Percentiles rank a stretch among this genome's conserved stretches.
Evolutionary conservation across 2,888 invertebrate species (phyloP).

Genomic region (Lottia scabra): DNA sequence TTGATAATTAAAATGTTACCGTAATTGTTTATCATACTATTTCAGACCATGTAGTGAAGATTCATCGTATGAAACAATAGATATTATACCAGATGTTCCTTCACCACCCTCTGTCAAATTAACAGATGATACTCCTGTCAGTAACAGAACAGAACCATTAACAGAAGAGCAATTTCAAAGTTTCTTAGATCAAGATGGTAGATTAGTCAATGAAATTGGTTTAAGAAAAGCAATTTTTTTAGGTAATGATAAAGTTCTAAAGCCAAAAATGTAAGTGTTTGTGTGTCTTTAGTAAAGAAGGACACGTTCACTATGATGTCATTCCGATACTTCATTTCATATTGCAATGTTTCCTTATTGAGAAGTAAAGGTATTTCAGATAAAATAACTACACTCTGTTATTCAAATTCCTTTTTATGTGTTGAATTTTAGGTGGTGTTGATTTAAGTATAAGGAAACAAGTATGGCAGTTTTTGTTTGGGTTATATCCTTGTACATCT

Average conservation of each 20-base stretch:
- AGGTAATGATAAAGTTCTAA: slow-evolving; percentile 37
- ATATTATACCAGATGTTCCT: slow-evolving; percentile 25
- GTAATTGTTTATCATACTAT: not conserved
- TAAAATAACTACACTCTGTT: not conserved
- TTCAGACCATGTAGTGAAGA: slow-evolving; percentile 43
- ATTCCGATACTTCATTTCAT: too few species aligned
- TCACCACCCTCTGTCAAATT: slow-evolving; percentile 25
- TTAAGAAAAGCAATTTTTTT: slow-evolving; percentile 61
- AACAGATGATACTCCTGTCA: slow-evolving; percentile 35
- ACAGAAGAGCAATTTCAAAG: slow-evolving; percentile 44
- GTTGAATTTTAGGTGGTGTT: slow-evolving; percentile 52
- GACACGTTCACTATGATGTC: too few species aligned
- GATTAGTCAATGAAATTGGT: slow-evolving; percentile 62
- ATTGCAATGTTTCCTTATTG: too few species aligned
- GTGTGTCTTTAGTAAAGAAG: too few species aligned
- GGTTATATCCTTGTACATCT: slow-evolving; percentile 62
- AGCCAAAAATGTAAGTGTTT: too few species aligned
- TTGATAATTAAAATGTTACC: too few species aligned
- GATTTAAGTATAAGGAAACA: slow-evolving; percentile 54
- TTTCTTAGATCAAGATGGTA: slow-evolving; percentile 62
- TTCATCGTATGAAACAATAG: slow-evolving; percentile 51
- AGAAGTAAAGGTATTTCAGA: too few species aligned
- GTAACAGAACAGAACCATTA: slow-evolving; percentile 45
- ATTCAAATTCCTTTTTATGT: slow-evolving; percentile 9
- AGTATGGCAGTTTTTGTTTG: slow-evolving; percentile 66